Evolutionary conservation across 2,888 invertebrate genomes (phyloP), one percentile per base, ranked within the genome.

Genomic region (Cheilosia grossa): DNA sequence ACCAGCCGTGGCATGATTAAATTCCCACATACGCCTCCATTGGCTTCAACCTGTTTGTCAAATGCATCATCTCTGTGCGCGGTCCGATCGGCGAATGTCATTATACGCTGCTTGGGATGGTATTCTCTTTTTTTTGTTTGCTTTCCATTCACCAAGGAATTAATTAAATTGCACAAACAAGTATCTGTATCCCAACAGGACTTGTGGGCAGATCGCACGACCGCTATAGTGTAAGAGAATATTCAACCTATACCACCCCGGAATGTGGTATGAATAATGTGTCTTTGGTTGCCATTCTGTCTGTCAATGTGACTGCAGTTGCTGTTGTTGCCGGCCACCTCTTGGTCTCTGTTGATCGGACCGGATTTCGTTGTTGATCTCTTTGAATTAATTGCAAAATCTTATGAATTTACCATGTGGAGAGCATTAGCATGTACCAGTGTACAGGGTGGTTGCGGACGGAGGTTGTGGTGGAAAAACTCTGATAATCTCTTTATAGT

Each of bases 281-380:
- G 73, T 80, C 80, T 80, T 61, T 80, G 59, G 80, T 40, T 80
- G 80, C 80, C 80, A 80, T 80, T 80, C 73, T 73, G 80, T 80
- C 80, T 73, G 73, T 80, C 80, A 80, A 80, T 80, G 80, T 80
- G 59, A 66, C 66, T 73, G 73, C 72, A 66, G 79, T 37, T 56
- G 70, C 40, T 67, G 42, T 53, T 33, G 59, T 30, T 24, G 21
- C 47, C 19, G 72, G 72, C 53, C 61, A 40, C 24, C 33, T 53
- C 53, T 63, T 42, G 37, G 33, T 37, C 19, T 47, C 49, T 63
- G 42, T 27, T 49, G 40, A 44, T 47, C 66, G 51, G 59, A 80
- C 80, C 59, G 53, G 80, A 67, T 73, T 80, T 61, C 19, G 64
- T n/a, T 51, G 51, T 59, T 73, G 73, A 80, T 80, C 80, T 58